Percentiles rank a stretch among this genome's conserved stretches.
These are phyloP conservation scores for Trialeurodes vaporariorum DNA, from an alignment of 1,140 invertebrate species.

Conservation along the genomic window DNA sequence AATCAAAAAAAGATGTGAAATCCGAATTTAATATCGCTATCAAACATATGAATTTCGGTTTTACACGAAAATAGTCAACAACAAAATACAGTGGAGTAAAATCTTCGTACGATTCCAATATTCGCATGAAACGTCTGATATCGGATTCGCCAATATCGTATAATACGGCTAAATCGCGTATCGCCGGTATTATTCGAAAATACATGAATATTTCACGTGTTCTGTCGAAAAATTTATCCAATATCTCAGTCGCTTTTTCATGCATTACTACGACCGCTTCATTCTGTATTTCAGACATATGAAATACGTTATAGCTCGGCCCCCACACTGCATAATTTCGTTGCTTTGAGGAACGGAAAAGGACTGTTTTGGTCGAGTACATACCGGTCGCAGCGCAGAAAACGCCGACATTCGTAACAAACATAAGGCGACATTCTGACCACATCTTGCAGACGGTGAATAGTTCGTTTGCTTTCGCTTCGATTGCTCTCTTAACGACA, in stretches of 20 bases:
- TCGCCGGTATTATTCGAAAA: background rate
- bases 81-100: background rate
- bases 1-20: background rate
- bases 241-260: background rate
- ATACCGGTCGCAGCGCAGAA: background rate
- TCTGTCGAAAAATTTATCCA: background rate
- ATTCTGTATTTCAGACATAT: background rate
- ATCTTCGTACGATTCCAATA: background rate
- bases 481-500: background rate
- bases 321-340: background rate
- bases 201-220: background rate
- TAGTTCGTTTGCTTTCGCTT: background rate
- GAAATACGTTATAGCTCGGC: background rate
- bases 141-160: background rate
- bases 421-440: background rate
- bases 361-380: background rate
- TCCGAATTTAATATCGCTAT: background rate
- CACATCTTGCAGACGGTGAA: background rate
- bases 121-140: background rate
- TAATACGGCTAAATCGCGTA: background rate
- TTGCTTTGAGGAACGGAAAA: background rate
- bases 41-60: background rate
- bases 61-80: background rate
- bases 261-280: background rate
- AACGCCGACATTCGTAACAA: background rate